Base-by-base conservation (phyloP, 2,113 vertebrate genomes). In the Lagopus muta region DNA sequence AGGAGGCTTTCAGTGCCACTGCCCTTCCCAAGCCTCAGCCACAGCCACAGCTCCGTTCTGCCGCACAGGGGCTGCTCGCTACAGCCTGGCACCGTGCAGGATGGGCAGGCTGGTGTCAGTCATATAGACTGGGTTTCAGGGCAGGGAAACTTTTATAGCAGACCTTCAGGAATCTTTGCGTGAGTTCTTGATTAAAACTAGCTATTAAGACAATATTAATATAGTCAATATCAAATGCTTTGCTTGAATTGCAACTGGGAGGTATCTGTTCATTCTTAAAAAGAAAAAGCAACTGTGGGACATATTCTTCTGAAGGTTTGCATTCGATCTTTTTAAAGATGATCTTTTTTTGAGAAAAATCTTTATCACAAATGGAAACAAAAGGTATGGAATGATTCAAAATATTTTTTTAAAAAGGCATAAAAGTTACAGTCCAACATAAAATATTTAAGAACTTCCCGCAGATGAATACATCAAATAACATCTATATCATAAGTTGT, bases 71-170 rank as follows among this genome's bases (percentile, higher is more conserved):
- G 79, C 22, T 80, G 18, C 2, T 69, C 13, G 13, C 47, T 14
- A 38, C 52, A 67, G 21, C 52, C 15, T 0, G 0, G 8, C 28
- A 83, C 38, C 72, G 30, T 1, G 0, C 12, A 52, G 61, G 62
- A 38, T 1, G 10, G 25, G 14, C 22, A 62, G 73, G 52, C 9
- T 1, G 0, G 2, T 19, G 36, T 5, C 40, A 20, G 6, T 12
- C 20, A 36, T 30, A 50, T 34, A 75, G 48, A 52, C 22, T 21
- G 22, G 12, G 25, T 28, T 55, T 80, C 67, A 19, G 32, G 38
- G 13, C 12, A 22, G 4, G 65, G 24, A 74, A 71, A 72, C 8
- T 75, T 48, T 13, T 43, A 58, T 9, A 45, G 24, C 36, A 19
- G 32, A 42, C 13, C 12, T 65, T 67, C 52, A 72, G 60, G n/a